A percentile compares a stretch with the other conserved stretches of the same genome.
phyloP scores from a whole-genome alignment of 92 coral and sea anemone genomes.

The Palythoa caribaeorum region DNA sequence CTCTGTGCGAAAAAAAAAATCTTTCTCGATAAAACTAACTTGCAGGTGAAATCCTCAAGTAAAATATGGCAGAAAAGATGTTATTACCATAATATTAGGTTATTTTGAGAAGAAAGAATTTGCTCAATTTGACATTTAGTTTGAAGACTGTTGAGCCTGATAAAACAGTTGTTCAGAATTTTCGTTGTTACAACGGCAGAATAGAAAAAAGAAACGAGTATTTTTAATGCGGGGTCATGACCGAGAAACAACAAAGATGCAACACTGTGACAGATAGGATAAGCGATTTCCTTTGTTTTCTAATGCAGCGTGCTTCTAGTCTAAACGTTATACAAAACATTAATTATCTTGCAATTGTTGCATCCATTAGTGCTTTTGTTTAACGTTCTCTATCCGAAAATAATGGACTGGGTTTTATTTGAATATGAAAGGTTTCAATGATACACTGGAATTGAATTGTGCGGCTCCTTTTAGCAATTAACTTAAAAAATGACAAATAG shows the following conservation, averaged over 20 bases:
- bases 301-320: background rate
- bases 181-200: conserved; percentile 39
- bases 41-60: conserved; percentile 6
- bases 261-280: conserved; percentile 14
- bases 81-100: conserved; percentile 4
- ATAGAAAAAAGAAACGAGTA: conserved; percentile 23
- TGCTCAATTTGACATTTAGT: conserved; percentile 44
- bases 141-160: conserved; percentile 37
- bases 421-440: conserved; percentile 68
- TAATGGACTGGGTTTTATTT: conserved; percentile 52
- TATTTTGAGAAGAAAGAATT: conserved; percentile 28
- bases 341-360: conserved; percentile 39
- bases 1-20: background rate
- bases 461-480: conserved; percentile 74
- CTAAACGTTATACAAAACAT: conserved; percentile 46
- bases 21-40: background rate
- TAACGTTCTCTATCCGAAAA: conserved; percentile 60
- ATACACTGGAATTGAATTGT: conserved; percentile 57
- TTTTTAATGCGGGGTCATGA: conserved; percentile 43
- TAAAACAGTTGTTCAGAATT: conserved; percentile 28
- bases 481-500: conserved; percentile 52
- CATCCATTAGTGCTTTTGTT: conserved; percentile 68
- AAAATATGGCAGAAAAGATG: background rate
- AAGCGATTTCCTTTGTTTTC: conserved; percentile 28
- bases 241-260: conserved; percentile 39